Evolutionary conservation across 2,113 vertebrate species (phyloP).

Genomic region (Hyla sarda): DNA sequence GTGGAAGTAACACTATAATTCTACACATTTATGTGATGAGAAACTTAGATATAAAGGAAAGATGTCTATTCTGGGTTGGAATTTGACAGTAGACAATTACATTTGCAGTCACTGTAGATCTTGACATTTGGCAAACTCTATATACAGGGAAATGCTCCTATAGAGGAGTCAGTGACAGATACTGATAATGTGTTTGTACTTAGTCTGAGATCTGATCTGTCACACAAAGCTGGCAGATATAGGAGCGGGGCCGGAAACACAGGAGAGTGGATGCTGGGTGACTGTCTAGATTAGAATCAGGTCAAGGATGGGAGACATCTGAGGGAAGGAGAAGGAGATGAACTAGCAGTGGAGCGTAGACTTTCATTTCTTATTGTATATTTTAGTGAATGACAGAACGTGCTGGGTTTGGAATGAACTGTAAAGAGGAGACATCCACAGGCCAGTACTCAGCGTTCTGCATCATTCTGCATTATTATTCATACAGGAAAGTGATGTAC

Average conservation of each 20-base stretch:
- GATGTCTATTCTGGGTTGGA: background rate
- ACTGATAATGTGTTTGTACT: slow-evolving; percentile 9
- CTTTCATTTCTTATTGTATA: background rate
- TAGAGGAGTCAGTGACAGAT: background rate
- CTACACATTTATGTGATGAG: background rate
- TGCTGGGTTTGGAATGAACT: slow-evolving; percentile 14
- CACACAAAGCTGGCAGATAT: slow-evolving; percentile 10
- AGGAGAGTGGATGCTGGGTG: slow-evolving; percentile 7
- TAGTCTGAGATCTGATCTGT: slow-evolving; percentile 12
- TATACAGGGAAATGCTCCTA: background rate
- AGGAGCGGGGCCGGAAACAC: background rate
- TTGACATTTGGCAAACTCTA: background rate
- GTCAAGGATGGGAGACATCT: background rate
- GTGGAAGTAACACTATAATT: background rate
- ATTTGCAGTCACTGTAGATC: background rate
- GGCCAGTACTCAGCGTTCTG: background rate
- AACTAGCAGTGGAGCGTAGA: slow-evolving; percentile 3
- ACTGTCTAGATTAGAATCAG: slow-evolving; percentile 26
- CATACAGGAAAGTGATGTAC: background rate
- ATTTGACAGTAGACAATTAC: background rate
- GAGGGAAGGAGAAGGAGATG: slow-evolving; percentile 6
- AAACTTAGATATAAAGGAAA: background rate
- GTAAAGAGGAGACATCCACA: background rate
- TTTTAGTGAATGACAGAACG: background rate
- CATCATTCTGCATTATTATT: background rate